phyloP scores from a whole-genome alignment of 2,797 vertebrate genomes.

The Argyrosomus regius region DNA sequence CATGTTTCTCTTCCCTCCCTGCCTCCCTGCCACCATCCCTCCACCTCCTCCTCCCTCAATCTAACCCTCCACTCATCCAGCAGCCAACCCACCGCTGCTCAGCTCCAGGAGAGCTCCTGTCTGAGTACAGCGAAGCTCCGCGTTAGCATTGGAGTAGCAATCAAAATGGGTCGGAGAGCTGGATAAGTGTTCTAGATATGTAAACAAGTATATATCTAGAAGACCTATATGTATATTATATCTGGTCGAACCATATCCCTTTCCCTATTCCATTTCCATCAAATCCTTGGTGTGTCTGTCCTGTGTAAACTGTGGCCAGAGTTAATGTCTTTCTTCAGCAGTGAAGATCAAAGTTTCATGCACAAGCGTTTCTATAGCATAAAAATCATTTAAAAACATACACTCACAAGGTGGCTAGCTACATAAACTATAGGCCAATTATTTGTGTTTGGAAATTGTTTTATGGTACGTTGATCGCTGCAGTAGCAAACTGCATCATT shows the following conservation, averaged over 20 bases:
- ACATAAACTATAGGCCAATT: neutral
- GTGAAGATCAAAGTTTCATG: neutral
- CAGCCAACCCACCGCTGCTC: conserved; percentile 17
- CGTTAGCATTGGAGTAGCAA: conserved; percentile 1
- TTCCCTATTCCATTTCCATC: conserved; percentile 49
- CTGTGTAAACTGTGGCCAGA: conserved; percentile 72
- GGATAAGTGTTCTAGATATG: conserved; percentile 58
- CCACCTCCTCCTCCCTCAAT: conserved; percentile 10
- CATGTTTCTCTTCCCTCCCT: neutral
- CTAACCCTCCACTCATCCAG: conserved; percentile 32
- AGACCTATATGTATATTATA: conserved; percentile 9
- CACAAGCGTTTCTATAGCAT: neutral
- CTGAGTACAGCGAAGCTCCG: neutral
- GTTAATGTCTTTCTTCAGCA: conserved; percentile 7
- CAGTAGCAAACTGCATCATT: neutral
- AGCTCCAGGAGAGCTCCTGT: neutral
- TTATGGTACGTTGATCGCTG: neutral
- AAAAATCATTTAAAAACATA: neutral
- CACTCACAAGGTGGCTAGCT: neutral
- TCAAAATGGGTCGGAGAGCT: conserved; percentile 7
- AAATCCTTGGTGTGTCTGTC: conserved; percentile 85
- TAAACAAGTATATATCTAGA: conserved; percentile 41
- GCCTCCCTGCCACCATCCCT: neutral
- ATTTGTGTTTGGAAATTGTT: neutral
- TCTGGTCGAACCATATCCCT: neutral